Evolutionary conservation across 2,113 vertebrate genomes (phyloP).

Genomic region (Neofelis nebulosa): DNA sequence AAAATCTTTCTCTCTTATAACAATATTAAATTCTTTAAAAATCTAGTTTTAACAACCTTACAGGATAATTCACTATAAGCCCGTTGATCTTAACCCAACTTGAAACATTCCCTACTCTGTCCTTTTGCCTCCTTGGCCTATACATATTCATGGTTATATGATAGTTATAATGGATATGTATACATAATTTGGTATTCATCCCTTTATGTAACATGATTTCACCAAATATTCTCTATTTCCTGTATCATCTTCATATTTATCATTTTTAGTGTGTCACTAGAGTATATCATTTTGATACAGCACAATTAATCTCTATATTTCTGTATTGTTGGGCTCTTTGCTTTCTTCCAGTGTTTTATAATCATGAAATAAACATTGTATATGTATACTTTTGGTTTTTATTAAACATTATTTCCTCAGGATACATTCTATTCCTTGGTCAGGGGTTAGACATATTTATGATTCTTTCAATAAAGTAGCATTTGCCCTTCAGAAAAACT

Average conservation of each 20-base stretch:
- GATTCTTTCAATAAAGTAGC: slow-evolving; percentile 58
- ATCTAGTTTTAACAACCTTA: background rate
- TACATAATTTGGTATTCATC: background rate
- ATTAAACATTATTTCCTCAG: slow-evolving; percentile 59
- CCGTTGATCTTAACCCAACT: background rate
- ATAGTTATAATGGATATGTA: background rate
- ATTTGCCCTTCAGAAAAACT: slow-evolving; percentile 32
- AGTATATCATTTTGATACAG: slow-evolving; percentile 3
- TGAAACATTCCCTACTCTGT: background rate
- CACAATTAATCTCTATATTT: background rate
- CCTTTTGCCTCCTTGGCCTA: background rate
- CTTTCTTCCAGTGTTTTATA: slow-evolving; percentile 7
- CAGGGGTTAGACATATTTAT: slow-evolving; percentile 42
- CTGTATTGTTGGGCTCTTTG: background rate
- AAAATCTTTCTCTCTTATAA: background rate
- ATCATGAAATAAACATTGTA: slow-evolving; percentile 50
- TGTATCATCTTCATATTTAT: background rate
- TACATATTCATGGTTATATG: background rate
- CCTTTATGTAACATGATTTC: background rate
- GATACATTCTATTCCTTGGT: slow-evolving; percentile 37
- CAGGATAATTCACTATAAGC: background rate
- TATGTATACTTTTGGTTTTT: background rate
- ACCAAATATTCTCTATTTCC: background rate
- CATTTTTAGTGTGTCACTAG: background rate
- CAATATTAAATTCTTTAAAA: background rate